Conservation (phyloP, 1,140 invertebrate species). For the Lasioglossum albipes region DNA sequence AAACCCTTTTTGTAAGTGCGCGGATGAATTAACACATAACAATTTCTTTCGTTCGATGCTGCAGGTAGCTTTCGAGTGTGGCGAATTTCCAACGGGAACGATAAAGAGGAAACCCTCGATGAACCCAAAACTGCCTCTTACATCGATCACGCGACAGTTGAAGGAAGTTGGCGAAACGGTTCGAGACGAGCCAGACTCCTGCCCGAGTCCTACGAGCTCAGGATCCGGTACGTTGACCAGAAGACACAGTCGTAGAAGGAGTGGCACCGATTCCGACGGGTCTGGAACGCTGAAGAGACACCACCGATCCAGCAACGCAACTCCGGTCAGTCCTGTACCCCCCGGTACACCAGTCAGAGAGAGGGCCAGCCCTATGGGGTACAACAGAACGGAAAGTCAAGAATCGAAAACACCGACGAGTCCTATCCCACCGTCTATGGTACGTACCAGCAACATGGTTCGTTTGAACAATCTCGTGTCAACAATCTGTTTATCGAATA, state of each 20-base stretch:
- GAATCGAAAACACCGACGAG: constrained; percentile 77
- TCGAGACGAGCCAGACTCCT: constrained; percentile 75
- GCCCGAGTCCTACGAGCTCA: constrained; percentile 76
- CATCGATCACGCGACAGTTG: constrained; percentile 92
- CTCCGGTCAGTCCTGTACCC: constrained; percentile 78
- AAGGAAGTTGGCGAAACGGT: constrained; percentile 89
- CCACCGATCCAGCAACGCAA: constrained; percentile 79
- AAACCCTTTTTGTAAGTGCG: neutral
- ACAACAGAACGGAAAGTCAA: constrained; percentile 71
- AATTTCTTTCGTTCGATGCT: neutral
- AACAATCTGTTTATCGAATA: neutral
- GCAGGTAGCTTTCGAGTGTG: constrained; percentile 80
- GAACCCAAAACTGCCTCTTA: constrained; percentile 94
- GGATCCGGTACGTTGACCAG: constrained; percentile 81
- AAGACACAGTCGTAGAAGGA: constrained; percentile 82
- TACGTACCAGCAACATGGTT: constrained; percentile 57
- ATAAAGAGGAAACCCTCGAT: constrained; percentile 94
- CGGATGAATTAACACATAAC: neutral
- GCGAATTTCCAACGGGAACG: constrained; percentile 83
- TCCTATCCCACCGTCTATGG: constrained; percentile 78
- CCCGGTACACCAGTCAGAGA: constrained; percentile 80
- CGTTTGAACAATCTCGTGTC: too few relatives aligned
- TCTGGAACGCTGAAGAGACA: constrained; percentile 84
- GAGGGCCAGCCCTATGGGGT: constrained; percentile 75
- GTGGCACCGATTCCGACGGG: constrained; percentile 82